Conservation (phyloP, 2,113 vertebrate genomes). For the Halcyon senegalensis region DNA sequence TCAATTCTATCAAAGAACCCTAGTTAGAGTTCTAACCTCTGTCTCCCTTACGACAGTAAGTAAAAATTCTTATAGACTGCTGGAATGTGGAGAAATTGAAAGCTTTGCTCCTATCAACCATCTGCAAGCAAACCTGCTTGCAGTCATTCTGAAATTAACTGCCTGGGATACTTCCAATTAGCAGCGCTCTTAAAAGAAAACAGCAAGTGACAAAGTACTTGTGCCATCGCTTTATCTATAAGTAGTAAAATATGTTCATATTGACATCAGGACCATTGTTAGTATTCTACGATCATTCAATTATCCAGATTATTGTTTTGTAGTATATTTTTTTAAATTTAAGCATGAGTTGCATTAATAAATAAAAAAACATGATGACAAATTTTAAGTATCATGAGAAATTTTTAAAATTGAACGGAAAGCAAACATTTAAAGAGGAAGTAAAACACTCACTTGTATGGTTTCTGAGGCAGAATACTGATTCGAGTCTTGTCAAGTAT, state of each 20-base stretch:
- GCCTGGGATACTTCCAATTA: not conserved
- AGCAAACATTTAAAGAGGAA: not conserved
- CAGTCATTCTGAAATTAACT: not conserved
- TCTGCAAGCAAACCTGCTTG: not conserved
- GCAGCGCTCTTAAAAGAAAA: not conserved
- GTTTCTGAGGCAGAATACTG: conserved; percentile 98
- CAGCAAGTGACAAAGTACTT: not conserved
- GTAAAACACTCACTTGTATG: conserved; percentile 89
- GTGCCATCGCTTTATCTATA: not conserved
- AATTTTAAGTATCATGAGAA: not conserved
- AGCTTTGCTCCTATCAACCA: not conserved
- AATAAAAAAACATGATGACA: not conserved
- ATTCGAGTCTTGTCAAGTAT: conserved; percentile 98
- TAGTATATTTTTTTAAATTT: not conserved
- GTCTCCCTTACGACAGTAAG: rapidly evolving
- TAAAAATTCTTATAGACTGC: not conserved
- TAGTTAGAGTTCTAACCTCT: not conserved
- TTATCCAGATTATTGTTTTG: not conserved
- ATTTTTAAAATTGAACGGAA: not conserved
- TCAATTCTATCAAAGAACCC: not conserved
- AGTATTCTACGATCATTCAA: not conserved
- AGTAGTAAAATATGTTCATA: not conserved
- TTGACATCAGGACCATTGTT: not conserved
- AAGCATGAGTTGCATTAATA: not conserved
- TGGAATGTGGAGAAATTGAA: not conserved